Evolutionary conservation across 2,797 vertebrate genomes (phyloP), one percentile per base, ranked within the genome.

Genomic region (Tolypeutes matacus): DNA sequence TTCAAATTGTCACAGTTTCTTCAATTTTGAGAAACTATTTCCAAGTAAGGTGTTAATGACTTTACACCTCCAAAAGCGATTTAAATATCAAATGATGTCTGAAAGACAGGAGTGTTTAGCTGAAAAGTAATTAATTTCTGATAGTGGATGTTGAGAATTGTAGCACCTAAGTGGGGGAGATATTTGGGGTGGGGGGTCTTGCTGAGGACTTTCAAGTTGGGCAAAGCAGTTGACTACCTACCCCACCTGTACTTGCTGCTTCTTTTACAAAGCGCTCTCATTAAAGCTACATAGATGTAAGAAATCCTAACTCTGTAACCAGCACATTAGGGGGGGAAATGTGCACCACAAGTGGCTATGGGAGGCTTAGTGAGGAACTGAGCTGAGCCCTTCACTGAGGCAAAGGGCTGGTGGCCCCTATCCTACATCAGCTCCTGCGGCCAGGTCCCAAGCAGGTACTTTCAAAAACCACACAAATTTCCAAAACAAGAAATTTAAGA

Each of bases 41-140:
- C 51, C n/a, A 87, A 93, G 70, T 83, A 90, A 77, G 56, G 91
- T 93, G 91, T 67, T 87, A 95, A 95, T 93, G 91, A 83, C 56
- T 91, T 96, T 64, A 83, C 77, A 91, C 86, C 56, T 95, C 46
- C 64, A 46, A 27, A 82, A 82, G 20, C 60, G 56, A 39, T 65
- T 90, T 51, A 42, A 27, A 70, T 49, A 14, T 53, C 95, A 95
- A 87, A 67, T 60, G 49, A 70, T 34, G 86, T 83, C 60, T 49
- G 62, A 76, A 77, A 64, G 58, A 85, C 4, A 49, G 27, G 36
- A 39, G 2, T 27, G 21, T 75, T 92, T 62, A 27, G 69, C 9
- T 27, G 5, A 34, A 62, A 83, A 77, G 58, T 67, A 53, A 36
- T 80, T 31, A 58, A 65, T 93, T 81, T 83, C 39, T 83, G 31